phyloP scores from a whole-genome alignment of 2,113 vertebrate genomes.

The Serinus canaria region DNA sequence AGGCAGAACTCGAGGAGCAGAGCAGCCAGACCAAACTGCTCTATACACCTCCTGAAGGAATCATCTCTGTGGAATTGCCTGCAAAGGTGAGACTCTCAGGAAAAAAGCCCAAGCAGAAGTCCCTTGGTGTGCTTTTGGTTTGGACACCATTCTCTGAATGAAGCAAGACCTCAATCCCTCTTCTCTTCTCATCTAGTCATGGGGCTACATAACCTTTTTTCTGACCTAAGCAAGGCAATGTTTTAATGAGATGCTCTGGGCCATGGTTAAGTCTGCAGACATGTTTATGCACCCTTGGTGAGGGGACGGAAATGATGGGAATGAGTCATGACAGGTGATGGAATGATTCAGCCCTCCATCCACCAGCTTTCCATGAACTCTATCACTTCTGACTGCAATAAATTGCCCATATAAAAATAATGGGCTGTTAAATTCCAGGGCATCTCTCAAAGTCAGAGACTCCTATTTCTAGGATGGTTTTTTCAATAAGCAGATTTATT shows the following conservation, averaged over 20 bases:
- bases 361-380: conserved; percentile 22
- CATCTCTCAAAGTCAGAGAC: conserved; percentile 42
- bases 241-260: conserved; percentile 23
- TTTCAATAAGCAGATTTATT: conserved; percentile 4
- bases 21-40: background rate
- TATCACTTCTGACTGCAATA: conserved; percentile 56
- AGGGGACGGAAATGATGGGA: conserved; percentile 40
- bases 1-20: background rate
- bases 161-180: background rate
- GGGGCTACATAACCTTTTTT: background rate
- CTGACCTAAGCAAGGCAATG: background rate
- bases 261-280: conserved; percentile 26
- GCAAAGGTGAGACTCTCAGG: background rate
- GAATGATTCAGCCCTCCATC: conserved; percentile 57
- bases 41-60: background rate
- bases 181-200: background rate
- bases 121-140: background rate
- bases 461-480: conserved; percentile 4
- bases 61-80: background rate
- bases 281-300: conserved; percentile 31
- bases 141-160: background rate
- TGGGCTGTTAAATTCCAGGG: conserved; percentile 58
- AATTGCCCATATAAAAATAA: conserved; percentile 61
- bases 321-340: conserved; percentile 67
- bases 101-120: background rate